Evolutionary conservation across 1,140 invertebrate genomes (phyloP).

Genomic region (Coenobita brevimanus): DNA sequence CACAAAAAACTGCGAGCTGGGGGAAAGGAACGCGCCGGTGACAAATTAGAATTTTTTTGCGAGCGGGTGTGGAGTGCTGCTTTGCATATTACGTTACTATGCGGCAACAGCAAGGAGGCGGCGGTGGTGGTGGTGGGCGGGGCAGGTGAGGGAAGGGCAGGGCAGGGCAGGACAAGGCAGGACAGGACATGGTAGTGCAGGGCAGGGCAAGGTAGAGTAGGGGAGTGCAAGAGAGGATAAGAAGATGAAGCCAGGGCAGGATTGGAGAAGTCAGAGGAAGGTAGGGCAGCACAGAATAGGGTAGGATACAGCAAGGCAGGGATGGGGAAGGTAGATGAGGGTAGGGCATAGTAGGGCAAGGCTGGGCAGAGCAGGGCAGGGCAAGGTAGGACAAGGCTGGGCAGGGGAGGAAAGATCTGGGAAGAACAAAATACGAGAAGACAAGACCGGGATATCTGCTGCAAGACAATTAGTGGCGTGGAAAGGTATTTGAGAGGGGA

Average conservation of each 20-base stretch:
- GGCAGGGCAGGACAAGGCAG: not conserved
- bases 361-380: not conserved
- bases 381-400: not conserved
- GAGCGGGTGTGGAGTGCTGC: constrained; percentile 18
- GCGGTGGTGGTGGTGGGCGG: not conserved
- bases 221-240: not conserved
- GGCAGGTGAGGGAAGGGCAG: not conserved
- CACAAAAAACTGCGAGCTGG: constrained; percentile 14
- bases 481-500: no score
- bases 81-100: constrained; percentile 43
- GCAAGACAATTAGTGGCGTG: no score
- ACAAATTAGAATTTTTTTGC: constrained; percentile 32
- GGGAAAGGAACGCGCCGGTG: constrained; percentile 17
- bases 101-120: constrained; percentile 29
- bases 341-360: not conserved
- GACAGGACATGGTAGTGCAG: not conserved
- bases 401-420: not conserved
- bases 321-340: not conserved
- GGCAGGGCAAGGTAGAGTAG: no score
- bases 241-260: not conserved
- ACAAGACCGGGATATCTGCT: no score
- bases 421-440: not conserved
- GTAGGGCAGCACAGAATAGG: not conserved
- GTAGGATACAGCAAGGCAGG: not conserved
- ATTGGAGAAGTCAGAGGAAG: not conserved